These are phyloP conservation scores for Condylura cristata DNA, from an alignment of 2,113 vertebrate genomes.

Conservation along the genomic window DNA sequence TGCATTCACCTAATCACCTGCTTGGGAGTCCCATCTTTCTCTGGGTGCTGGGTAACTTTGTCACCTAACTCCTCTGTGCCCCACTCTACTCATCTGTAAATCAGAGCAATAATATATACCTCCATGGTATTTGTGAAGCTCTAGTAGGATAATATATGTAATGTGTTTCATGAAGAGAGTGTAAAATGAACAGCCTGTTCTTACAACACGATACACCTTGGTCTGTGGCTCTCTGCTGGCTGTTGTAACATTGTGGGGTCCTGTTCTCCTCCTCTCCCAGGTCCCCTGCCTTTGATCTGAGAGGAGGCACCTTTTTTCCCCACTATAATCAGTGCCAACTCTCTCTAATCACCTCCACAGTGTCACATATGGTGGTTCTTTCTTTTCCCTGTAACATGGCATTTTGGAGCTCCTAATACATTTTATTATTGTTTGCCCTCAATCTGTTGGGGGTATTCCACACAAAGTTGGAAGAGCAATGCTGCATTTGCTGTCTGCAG, in stretches of 20 bases:
- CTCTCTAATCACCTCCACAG: background rate
- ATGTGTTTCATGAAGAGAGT: background rate
- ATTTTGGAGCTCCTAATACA: background rate
- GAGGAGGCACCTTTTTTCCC: background rate
- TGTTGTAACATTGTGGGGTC: background rate
- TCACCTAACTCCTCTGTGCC: too few species aligned
- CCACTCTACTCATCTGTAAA: background rate
- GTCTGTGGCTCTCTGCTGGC: background rate
- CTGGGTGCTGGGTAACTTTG: background rate
- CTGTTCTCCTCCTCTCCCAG: background rate
- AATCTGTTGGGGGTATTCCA: background rate
- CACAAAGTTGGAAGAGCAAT: background rate
- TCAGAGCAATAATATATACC: background rate
- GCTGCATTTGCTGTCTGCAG: background rate
- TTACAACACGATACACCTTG: background rate
- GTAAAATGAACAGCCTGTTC: background rate
- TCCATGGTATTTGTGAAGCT: background rate
- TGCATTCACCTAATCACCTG: background rate
- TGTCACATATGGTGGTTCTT: background rate
- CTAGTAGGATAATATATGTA: background rate
- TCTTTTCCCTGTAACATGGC: background rate
- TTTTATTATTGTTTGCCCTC: background rate
- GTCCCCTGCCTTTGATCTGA: background rate
- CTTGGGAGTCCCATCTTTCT: background rate
- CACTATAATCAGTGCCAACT: background rate